Percentiles rank a stretch among this genome's conserved stretches.
Evolutionary conservation across 2,888 invertebrate species (phyloP).

Genomic region (Junonia oenone): DNA sequence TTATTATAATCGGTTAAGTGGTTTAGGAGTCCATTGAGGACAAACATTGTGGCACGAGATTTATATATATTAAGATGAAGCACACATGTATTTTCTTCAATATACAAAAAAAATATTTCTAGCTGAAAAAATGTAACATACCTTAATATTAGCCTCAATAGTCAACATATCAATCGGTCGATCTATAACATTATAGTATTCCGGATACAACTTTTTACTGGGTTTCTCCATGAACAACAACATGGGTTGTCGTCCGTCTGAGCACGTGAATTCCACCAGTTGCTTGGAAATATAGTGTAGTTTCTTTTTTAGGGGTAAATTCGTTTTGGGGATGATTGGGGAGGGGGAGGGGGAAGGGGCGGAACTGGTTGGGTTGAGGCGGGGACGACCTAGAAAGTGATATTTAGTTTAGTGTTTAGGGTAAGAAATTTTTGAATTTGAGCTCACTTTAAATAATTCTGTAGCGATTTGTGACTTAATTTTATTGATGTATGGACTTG

Average conservation of each 20-base stretch:
- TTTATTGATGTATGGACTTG: too few species aligned
- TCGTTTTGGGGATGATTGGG: constrained; percentile 48
- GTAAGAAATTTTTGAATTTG: too few species aligned
- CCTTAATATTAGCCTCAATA: constrained; percentile 94
- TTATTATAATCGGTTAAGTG: too few species aligned
- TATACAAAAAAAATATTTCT: too few species aligned
- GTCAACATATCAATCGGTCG: constrained; percentile 97
- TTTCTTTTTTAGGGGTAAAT: constrained; percentile 87
- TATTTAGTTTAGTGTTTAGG: background rate
- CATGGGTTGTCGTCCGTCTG: constrained; percentile 91
- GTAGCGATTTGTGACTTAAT: too few species aligned
- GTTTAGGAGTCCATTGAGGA: too few species aligned
- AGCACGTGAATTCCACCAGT: constrained; percentile 68
- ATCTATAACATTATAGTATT: constrained; percentile 95
- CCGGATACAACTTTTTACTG: constrained; percentile 95
- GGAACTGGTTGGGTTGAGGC: constrained; percentile 51
- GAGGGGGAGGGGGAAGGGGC: constrained; percentile 40
- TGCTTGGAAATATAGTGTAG: constrained; percentile 88
- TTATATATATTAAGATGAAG: too few species aligned
- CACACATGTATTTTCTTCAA: too few species aligned
- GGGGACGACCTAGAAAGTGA: constrained; percentile 57
- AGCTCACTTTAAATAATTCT: too few species aligned
- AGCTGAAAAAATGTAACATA: too few species aligned
- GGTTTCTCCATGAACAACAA: constrained; percentile 97
- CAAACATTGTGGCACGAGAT: too few species aligned